Evolutionary conservation across 2,113 vertebrate species (phyloP), one percentile per base, ranked within the genome.

Genomic region (Limnothrissa miodon): DNA sequence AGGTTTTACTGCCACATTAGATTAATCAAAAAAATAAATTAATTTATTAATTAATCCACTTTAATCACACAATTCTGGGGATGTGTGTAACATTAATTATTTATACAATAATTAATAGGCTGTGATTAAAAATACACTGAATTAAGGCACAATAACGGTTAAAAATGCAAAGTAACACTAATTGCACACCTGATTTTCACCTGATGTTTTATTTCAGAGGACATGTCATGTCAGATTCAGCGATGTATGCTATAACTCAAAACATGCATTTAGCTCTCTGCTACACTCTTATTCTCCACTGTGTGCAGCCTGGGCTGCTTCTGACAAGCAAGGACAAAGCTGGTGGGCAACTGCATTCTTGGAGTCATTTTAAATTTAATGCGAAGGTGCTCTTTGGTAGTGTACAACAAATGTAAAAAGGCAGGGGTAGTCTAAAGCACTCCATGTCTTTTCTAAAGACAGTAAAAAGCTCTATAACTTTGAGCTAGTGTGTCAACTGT

Each of bases 21-120:
- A 86, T 86, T 88, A 86, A 86, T 84, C 74, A 83, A 83, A 83
- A n/a, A 85, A 88, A 86, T 83, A 80, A 80, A 86, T 88, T 86
- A 80, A 85, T 86, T 85, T 85, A 88, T 83, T 86, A 85, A 85
- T 88, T 86, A 86, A 81, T 88, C 83, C 45, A 53, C 80, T 83
- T 88, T 88, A 88, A 88, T 88, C 86, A 88, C 80, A 86, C 80
- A 82, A 74, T 83, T 85, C 85, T 85, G 80, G 46, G 80, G 82
- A 81, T 86, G 80, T 62, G 80, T 80, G 66, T 81, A 53, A 48
- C 66, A 79, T 80, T 85, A 85, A 89, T 86, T 86, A 89, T 84
- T 79, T 87, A 87, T 87, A 23, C 80, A 86, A 80, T 87, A 86
- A 87, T 89, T 87, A 86, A 87, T 85, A 46, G 79, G 78, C 53